Conservation (phyloP, 2,797 vertebrate genomes). For the Falco rusticolus region DNA sequence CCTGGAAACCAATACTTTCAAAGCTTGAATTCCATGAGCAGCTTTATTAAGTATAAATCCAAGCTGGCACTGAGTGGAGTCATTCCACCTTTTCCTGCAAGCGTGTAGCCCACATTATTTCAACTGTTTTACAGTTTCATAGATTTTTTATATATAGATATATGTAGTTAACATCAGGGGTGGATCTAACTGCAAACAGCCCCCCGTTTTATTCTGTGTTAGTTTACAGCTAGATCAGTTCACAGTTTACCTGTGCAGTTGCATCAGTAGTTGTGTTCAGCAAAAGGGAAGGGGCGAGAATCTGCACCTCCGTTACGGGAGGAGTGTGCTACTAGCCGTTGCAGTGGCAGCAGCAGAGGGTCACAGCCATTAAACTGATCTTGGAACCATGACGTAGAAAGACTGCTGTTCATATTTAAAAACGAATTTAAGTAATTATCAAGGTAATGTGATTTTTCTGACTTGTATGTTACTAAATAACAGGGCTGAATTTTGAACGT, state of each 20-base stretch:
- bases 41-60: background rate
- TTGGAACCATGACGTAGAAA: background rate
- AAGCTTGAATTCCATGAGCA: background rate
- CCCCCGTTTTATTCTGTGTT: background rate
- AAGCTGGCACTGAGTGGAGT: background rate
- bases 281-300: background rate
- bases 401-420: background rate
- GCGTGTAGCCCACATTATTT: background rate
- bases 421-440: background rate
- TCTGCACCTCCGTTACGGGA: background rate
- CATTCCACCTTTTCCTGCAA: background rate
- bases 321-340: background rate
- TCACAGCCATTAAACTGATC: background rate
- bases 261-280: background rate
- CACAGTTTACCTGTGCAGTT: background rate
- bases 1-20: background rate
- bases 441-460: background rate
- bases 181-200: background rate
- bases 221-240: background rate
- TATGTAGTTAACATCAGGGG: background rate
- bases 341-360: background rate
- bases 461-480: background rate
- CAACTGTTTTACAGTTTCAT: background rate
- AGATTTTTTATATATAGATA: background rate
- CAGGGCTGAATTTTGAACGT: background rate